phyloP scores from a whole-genome alignment of 1,140 invertebrate species.

The Drosophila parvula region DNA sequence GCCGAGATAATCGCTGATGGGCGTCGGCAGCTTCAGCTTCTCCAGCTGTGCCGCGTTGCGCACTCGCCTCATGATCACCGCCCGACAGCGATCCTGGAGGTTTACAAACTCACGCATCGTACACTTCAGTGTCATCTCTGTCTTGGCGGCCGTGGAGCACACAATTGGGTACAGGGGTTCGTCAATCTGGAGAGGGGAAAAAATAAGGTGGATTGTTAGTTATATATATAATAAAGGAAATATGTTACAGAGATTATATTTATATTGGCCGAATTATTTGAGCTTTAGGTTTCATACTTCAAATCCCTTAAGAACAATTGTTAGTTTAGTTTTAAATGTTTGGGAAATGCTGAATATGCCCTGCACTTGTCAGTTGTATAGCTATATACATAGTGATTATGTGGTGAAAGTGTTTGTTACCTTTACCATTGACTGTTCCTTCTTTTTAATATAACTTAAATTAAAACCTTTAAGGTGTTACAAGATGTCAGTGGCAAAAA shows the following conservation, averaged over 20 bases:
- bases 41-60: conserved; percentile 83
- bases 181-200: conserved; percentile 47
- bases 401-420: too few species aligned
- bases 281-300: background rate
- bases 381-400: too few species aligned
- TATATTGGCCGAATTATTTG: background rate
- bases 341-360: too few species aligned
- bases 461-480: too few species aligned
- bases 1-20: conserved; percentile 85
- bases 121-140: conserved; percentile 87
- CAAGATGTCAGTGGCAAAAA: background rate
- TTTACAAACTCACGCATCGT: conserved; percentile 87
- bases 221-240: background rate
- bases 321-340: too few species aligned
- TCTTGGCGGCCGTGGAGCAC: conserved; percentile 90
- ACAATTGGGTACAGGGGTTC: conserved; percentile 89
- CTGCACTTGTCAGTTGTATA: too few species aligned
- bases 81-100: conserved; percentile 88
- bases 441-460: too few species aligned
- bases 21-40: conserved; percentile 84
- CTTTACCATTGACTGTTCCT: too few species aligned
- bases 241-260: background rate
- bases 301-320: too few species aligned
- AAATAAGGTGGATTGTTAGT: background rate
- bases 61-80: conserved; percentile 85